Evolutionary conservation across 2,113 vertebrate genomes (phyloP).

Genomic region (Ochotona princeps): DNA sequence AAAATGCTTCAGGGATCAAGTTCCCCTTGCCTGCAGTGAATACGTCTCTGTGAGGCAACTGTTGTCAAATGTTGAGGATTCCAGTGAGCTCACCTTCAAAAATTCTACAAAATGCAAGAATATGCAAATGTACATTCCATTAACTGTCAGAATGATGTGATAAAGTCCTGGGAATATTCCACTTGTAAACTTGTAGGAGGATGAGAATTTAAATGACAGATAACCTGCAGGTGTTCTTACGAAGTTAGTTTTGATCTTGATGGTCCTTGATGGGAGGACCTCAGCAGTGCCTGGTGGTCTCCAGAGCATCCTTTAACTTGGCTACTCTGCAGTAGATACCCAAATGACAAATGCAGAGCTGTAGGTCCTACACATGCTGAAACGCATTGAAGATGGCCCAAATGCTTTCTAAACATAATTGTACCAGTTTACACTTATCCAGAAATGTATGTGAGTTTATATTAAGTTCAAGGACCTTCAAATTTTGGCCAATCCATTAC

Average conservation of each 20-base stretch:
- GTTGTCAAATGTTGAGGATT: conserved; percentile 13
- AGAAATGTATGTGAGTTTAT: background rate
- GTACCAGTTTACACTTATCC: background rate
- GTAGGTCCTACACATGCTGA: background rate
- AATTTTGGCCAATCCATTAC: background rate
- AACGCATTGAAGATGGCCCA: background rate
- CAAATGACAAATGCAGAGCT: background rate
- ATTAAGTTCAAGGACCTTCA: background rate
- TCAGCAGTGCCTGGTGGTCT: background rate
- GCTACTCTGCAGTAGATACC: background rate
- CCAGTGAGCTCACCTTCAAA: background rate
- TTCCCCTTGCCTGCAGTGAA: background rate
- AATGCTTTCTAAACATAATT: conserved; percentile 9
- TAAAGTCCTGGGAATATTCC: background rate
- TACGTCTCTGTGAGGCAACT: background rate
- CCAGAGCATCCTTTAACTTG: background rate
- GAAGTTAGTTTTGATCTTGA: background rate
- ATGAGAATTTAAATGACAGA: conserved; percentile 18
- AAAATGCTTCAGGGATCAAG: background rate
- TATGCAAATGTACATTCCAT: background rate
- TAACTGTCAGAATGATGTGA: background rate
- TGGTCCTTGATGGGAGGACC: background rate
- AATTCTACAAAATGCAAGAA: background rate
- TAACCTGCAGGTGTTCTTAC: background rate
- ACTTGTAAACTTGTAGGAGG: background rate